Percentiles rank a stretch among this genome's conserved stretches.
phyloP scores from a whole-genome alignment of 2,888 invertebrate genomes.

The Incurvaria masculella region DNA sequence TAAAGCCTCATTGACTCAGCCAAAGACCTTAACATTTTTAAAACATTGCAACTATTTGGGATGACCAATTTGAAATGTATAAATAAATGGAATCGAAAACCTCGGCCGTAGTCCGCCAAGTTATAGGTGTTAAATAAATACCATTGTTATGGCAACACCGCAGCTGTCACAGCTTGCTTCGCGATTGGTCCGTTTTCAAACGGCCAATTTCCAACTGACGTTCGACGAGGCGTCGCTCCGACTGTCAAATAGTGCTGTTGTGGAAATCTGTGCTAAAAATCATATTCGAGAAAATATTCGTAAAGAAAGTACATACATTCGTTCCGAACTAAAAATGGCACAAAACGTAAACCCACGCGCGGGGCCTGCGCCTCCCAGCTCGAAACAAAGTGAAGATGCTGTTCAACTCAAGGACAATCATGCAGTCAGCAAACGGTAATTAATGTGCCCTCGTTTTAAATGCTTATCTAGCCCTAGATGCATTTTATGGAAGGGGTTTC shows the following conservation, averaged over 20 bases:
- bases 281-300: too few relatives aligned
- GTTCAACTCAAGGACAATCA: conserved; percentile 78
- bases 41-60: too few relatives aligned
- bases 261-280: background rate
- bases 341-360: conserved; percentile 84
- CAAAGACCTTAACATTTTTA: too few relatives aligned
- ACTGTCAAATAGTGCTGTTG: background rate
- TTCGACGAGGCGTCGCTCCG: background rate
- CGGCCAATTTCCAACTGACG: background rate
- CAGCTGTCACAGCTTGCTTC: background rate
- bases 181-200: background rate
- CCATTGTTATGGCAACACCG: too few relatives aligned
- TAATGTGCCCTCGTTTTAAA: conserved; percentile 25
- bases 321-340: conserved; percentile 57
- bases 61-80: too few relatives aligned
- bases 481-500: too few relatives aligned
- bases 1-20: too few relatives aligned
- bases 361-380: conserved; percentile 66
- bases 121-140: too few relatives aligned
- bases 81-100: too few relatives aligned
- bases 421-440: conserved; percentile 89
- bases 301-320: too few relatives aligned
- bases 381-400: conserved; percentile 79
- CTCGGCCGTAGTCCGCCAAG: too few relatives aligned
- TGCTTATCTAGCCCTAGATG: conserved; percentile 6